A percentile compares a stretch with the other conserved stretches of the same genome.
phyloP scores from a whole-genome alignment of 2,888 invertebrate genomes.

The Lasioglossum figueresi region DNA sequence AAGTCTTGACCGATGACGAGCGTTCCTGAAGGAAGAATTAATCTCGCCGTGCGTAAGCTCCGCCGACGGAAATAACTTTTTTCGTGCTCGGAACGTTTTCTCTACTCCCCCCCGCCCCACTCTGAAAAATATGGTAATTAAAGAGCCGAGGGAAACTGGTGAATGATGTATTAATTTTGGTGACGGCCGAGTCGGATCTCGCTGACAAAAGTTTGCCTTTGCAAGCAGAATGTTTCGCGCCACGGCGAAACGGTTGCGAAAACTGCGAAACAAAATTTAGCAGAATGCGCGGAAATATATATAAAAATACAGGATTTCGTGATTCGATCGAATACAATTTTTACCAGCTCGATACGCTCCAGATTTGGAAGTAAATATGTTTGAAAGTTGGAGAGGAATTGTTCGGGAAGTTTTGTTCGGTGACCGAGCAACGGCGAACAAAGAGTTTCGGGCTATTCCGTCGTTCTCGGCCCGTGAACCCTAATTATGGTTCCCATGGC shows the following conservation, averaged over 20 bases:
- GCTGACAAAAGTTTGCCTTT: background rate
- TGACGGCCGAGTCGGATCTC: background rate
- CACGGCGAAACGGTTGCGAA: background rate
- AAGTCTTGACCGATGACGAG: conserved; percentile 25
- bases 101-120: background rate
- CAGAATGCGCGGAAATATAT: background rate
- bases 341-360: background rate
- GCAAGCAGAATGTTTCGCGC: background rate
- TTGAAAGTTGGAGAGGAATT: no score
- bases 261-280: background rate
- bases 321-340: background rate
- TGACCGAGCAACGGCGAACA: conserved; percentile 52
- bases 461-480: conserved; percentile 45
- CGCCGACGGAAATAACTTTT: background rate
- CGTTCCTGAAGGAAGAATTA: conserved; percentile 26
- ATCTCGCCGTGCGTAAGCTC: conserved; percentile 9
- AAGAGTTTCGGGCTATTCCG: conserved; percentile 57
- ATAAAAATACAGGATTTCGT: background rate
- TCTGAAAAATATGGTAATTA: background rate
- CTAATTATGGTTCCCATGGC: conserved; percentile 68
- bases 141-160: background rate
- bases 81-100: background rate
- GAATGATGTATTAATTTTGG: background rate
- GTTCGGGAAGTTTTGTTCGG: conserved; percentile 18
- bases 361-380: no score